Evolutionary conservation across 2,888 invertebrate species (phyloP), one percentile per base, ranked within the genome.

Genomic region (Ditula angustiorana): DNA sequence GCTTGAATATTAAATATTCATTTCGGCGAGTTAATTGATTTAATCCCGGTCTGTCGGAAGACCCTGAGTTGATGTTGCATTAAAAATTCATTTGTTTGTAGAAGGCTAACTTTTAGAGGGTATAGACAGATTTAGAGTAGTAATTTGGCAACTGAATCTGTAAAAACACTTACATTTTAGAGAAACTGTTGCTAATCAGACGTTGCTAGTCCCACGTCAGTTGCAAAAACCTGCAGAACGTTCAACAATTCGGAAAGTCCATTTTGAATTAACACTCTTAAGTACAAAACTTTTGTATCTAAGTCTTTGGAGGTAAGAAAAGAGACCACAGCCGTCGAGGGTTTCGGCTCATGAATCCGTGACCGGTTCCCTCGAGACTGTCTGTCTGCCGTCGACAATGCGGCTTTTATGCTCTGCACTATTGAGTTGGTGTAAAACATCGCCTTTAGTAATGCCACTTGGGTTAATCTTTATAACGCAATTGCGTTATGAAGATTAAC

Each of bases 331-430:
- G 33, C 58, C 44, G 58, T 67, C 67, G 69, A 70, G 70, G 71
- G 73, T 67, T 62, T 66, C 74, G 69, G 67, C 63, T 73, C 71
- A 67, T 72, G 73, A 75, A 76, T 71, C 64, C 58, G 60, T 61
- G 56, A 66, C 55, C 44, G 53, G 26, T 41, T 70, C 73, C 61
- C 63, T 3, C 4, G 58, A 41, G 63, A 44, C 55, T 35, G 63
- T 37, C 55, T 35, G 63, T 37, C 56, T 46, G 47, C 52, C 33
- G 26, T 30, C 50, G 60, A 26, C 50, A 56, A 23, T 61, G 33
- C 47, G 53, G 49, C 28, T 56, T 57, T 66, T 59, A 26, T 37
- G 35, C 49, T 24, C 44, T n/a, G 28, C 10, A 26, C 64, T 46
- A 37, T 57, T 52, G 56, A 33, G 64, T 47, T 56, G 41, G 19